Evolutionary conservation across 2,888 invertebrate species (phyloP).

Genomic region (Tyria jacobaeae): DNA sequence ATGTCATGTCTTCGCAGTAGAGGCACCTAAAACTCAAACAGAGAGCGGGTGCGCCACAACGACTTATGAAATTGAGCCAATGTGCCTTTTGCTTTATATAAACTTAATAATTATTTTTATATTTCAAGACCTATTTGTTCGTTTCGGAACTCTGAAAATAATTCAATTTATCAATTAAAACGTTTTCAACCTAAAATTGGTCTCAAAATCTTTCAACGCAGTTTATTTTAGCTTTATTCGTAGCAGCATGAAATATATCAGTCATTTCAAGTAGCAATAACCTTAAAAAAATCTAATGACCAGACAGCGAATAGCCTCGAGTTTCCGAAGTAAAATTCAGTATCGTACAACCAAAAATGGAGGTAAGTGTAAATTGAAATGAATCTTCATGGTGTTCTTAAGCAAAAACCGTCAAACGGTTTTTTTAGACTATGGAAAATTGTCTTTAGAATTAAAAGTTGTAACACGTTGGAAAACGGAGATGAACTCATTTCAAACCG

Average conservation of each 20-base stretch:
- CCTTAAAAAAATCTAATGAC: background rate
- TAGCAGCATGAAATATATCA: slow-evolving; percentile 5
- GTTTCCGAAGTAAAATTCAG: background rate
- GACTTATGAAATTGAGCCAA: too few relatives aligned
- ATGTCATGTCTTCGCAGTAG: too few relatives aligned
- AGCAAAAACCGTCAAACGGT: background rate
- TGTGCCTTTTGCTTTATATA: too few relatives aligned
- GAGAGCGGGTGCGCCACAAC: too few relatives aligned
- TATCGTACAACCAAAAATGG: background rate
- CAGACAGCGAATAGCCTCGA: background rate
- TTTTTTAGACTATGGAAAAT: background rate
- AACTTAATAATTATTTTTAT: background rate
- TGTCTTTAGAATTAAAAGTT: too few relatives aligned
- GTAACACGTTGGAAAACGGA: background rate
- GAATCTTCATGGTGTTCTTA: slow-evolving; percentile 1
- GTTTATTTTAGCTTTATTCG: slow-evolving; percentile 5
- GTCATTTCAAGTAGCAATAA: slow-evolving; percentile 6
- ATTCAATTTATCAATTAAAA: background rate
- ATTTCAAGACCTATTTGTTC: background rate
- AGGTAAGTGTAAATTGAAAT: background rate
- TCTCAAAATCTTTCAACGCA: background rate
- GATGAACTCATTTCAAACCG: background rate
- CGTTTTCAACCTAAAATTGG: background rate
- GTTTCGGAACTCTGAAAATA: background rate
- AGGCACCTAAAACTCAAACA: too few relatives aligned